These are phyloP conservation scores for Hippolais icterina DNA, from an alignment of 2,113 vertebrate genomes.

Conservation along the genomic window DNA sequence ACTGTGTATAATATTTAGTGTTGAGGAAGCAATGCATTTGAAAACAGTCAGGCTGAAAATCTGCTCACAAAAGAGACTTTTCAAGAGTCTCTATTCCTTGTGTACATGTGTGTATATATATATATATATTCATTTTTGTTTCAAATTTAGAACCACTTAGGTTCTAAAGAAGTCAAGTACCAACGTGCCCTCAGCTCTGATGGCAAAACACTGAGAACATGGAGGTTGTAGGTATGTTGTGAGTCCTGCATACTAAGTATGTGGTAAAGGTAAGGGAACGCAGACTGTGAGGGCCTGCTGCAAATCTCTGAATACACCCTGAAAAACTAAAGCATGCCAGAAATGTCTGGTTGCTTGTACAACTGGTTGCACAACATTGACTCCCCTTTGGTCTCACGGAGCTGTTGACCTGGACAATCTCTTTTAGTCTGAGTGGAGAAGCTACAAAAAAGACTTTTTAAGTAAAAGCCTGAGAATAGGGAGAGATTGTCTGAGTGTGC, in stretches of 20 bases:
- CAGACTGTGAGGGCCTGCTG: constrained; percentile 1
- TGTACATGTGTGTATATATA: background rate
- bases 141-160: background rate
- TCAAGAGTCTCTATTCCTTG: background rate
- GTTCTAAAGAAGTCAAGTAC: background rate
- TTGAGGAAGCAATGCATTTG: background rate
- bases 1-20: background rate
- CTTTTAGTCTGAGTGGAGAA: background rate
- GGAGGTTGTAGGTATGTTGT: background rate
- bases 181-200: background rate
- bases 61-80: background rate
- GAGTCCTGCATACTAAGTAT: background rate
- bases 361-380: constrained; percentile 54
- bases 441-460: background rate
- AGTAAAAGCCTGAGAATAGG: background rate
- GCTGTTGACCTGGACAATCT: constrained; percentile 31
- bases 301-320: constrained; percentile 50
- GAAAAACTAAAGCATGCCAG: constrained; percentile 26
- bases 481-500: background rate
- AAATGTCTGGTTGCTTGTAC: constrained; percentile 53
- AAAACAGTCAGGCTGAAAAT: background rate
- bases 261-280: background rate
- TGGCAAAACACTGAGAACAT: background rate
- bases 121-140: background rate
- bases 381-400: constrained; percentile 30